Conservation (phyloP, 2,888 invertebrate species). For the Ferrisia virgata region DNA sequence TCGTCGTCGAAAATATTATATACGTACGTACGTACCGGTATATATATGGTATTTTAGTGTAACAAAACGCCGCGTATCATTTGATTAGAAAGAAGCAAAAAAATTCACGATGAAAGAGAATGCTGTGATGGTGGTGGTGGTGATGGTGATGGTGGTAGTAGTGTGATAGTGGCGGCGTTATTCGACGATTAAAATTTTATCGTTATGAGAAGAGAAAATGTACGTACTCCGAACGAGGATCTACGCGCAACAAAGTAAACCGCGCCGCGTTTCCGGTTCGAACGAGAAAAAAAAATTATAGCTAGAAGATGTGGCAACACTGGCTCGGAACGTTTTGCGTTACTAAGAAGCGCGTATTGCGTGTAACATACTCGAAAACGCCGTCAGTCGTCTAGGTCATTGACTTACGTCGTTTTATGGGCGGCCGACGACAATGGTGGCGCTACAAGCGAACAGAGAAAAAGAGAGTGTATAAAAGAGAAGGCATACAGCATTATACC, state of each 20-base stretch:
- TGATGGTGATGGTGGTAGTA: neutral
- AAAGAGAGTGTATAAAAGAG: neutral
- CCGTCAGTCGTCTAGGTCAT: slow-evolving; percentile 43
- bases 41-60: too few species aligned
- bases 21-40: too few species aligned
- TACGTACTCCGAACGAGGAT: neutral
- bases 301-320: slow-evolving; percentile 33
- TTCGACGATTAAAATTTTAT: slow-evolving; percentile 16
- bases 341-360: slow-evolving; percentile 41
- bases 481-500: neutral
- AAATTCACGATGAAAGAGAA: neutral
- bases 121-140: neutral
- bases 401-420: slow-evolving; percentile 40
- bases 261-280: slow-evolving; percentile 35
- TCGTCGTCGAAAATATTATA: neutral
- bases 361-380: slow-evolving; percentile 41
- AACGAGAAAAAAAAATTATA: slow-evolving; percentile 10
- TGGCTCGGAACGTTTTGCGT: slow-evolving; percentile 12
- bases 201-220: neutral
- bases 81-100: neutral
- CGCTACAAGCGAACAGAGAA: slow-evolving; percentile 36
- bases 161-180: neutral
- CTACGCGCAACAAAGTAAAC: slow-evolving; percentile 22
- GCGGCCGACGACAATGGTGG: slow-evolving; percentile 34
- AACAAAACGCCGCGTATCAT: neutral